These are phyloP conservation scores for Empis livida DNA, from an alignment of 2,888 invertebrate species.

Conservation along the genomic window DNA sequence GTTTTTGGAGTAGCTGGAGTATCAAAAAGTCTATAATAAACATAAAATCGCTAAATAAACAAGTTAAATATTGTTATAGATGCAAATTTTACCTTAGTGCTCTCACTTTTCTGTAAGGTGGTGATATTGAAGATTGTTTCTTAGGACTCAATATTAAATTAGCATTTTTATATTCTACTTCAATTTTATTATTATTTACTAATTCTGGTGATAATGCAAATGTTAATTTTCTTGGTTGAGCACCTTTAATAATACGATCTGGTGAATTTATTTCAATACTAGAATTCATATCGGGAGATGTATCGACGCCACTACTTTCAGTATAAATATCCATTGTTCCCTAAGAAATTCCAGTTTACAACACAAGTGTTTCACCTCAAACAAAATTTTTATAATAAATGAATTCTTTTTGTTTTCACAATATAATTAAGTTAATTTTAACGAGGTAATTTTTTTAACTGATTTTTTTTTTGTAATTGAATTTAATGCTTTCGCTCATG, in stretches of 20 bases:
- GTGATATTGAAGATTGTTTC: constrained; percentile 26
- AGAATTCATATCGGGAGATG: constrained; percentile 17
- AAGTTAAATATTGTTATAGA: too few relatives aligned
- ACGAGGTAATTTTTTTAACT: too few relatives aligned
- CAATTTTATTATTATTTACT: constrained; percentile 5
- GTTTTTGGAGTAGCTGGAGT: constrained; percentile 80
- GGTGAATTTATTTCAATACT: constrained; percentile 14
- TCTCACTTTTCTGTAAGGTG: constrained; percentile 47
- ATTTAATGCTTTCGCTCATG: too few relatives aligned
- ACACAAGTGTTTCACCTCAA: too few relatives aligned
- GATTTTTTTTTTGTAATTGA: too few relatives aligned
- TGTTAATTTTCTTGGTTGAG: constrained; percentile 29
- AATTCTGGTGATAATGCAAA: constrained; percentile 27
- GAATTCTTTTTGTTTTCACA: too few relatives aligned
- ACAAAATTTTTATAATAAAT: too few relatives aligned
- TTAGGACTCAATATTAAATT: constrained; percentile 10
- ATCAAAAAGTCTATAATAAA: constrained; percentile 52
- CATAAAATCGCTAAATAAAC: too few relatives aligned
- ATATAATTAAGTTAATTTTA: too few relatives aligned
- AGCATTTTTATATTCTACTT: constrained; percentile 10
- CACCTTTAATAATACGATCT: constrained; percentile 9
- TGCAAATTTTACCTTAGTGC: constrained; percentile 45
- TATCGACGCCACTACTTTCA: constrained; percentile 17
- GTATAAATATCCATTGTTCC: constrained; percentile 11
- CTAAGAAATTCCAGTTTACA: too few relatives aligned